Base-by-base conservation (phyloP, 2,113 vertebrate genomes). In the Mesembrinibis cayennensis region DNA sequence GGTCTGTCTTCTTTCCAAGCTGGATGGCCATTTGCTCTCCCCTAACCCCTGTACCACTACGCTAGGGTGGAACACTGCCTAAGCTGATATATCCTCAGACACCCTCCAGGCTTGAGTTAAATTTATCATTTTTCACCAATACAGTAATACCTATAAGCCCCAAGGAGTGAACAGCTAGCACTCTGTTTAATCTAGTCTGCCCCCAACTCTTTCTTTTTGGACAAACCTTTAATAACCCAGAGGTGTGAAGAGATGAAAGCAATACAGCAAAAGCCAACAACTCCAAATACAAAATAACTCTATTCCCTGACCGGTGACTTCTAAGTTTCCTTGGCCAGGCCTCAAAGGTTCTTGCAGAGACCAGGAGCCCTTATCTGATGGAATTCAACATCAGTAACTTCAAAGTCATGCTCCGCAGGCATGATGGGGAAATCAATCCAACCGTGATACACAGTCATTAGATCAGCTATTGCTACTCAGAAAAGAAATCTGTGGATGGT, bases 271-370 rank as follows among this genome's bases (percentile, higher is more conserved):
- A 92, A 88, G 55, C 62, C 66, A 93, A 53, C 47, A 88, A 77
- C 76, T 81, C 72, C 49, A 74, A 87, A 67, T 10, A 91, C 55
- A 40, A 71, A 90, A 94, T 80, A 92, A 89, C 50, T 56, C 80
- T 80, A 21, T 82, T 91, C 92, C 71, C 59, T 29, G 22, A 61
- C 67, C 84, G 56, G 81, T 74, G 87, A 94, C 83, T 89, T 86
- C 70, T 89, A 56, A 74, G 70, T 91, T 91, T 87, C 47, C 93
- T 93, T 96, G 94, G 96, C 89, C 38, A 72, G 52, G 34, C 77
- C 87, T 96, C 94, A 97, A 97, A 97, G 87, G 61, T 49, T 95
- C 77, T 96, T 69, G 27, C 81, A 89, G 93, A 95, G 77, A 93
- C 73, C 89, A 89, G 84, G 47, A 87, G 65, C 26, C 47, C 91